A percentile compares a stretch with the other conserved stretches of the same genome.
These are phyloP conservation scores for Cariama cristata DNA, from an alignment of 2,113 vertebrate genomes.

Conservation along the genomic window DNA sequence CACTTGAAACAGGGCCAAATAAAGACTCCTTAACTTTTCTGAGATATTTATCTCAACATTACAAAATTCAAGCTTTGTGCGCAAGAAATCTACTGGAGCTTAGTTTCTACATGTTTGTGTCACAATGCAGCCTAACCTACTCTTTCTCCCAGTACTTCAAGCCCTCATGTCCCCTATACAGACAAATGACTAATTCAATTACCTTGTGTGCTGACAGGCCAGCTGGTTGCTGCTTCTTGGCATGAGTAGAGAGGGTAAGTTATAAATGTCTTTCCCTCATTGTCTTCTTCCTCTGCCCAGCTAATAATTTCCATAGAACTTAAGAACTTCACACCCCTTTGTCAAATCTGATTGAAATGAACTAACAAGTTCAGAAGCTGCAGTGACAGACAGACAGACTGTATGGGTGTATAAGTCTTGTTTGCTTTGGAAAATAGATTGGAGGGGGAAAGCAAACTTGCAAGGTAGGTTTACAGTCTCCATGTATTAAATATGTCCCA, in stretches of 20 bases:
- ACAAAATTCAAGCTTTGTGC: slow-evolving; percentile 29
- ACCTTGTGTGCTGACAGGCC: slow-evolving; percentile 33
- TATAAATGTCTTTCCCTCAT: slow-evolving; percentile 19
- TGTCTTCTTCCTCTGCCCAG: neutral
- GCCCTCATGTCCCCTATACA: neutral
- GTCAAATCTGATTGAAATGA: neutral
- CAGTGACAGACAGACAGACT: neutral
- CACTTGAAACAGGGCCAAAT: slow-evolving; percentile 13
- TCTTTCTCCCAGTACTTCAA: neutral
- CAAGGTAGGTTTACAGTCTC: neutral
- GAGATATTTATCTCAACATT: slow-evolving; percentile 28
- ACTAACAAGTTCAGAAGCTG: neutral
- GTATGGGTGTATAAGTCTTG: neutral
- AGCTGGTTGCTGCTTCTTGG: slow-evolving; percentile 39
- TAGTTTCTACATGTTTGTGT: slow-evolving; percentile 22
- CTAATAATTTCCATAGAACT: neutral
- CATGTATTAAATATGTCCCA: neutral
- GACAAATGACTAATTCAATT: slow-evolving; percentile 53
- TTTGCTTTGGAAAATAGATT: neutral
- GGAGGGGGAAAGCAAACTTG: neutral
- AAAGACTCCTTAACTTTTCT: neutral
- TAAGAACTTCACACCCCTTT: neutral
- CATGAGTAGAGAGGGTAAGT: neutral
- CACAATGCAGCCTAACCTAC: neutral
- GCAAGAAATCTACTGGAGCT: neutral